Conservation (phyloP, 2,113 vertebrate species). For the Gyps fulvus region DNA sequence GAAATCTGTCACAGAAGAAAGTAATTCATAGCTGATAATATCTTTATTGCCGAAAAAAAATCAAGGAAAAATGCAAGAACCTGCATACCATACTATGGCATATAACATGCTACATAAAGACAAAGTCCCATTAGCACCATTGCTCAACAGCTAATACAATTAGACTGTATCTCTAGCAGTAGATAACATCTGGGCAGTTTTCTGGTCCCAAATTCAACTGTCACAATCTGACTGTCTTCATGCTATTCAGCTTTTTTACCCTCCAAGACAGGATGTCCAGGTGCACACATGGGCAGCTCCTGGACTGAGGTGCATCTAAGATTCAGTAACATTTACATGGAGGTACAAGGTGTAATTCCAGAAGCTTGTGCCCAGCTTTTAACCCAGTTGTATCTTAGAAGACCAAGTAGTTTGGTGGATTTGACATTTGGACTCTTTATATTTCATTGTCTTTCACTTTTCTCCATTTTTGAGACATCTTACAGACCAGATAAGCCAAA, state of each 20-base stretch:
- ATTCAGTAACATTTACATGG: not conserved
- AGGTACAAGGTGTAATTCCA: not conserved
- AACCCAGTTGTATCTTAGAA: not conserved
- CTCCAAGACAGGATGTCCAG: not conserved
- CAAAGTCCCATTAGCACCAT: not conserved
- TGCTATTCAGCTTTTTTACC: not conserved
- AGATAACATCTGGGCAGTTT: not conserved
- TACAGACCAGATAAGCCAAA: conserved; percentile 13
- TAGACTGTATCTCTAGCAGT: not conserved
- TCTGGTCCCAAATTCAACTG: not conserved
- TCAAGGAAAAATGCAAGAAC: not conserved
- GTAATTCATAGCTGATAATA: not conserved
- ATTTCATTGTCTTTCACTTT: not conserved
- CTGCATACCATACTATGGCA: not conserved
- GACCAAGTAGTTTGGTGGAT: not conserved
- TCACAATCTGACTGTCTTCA: not conserved
- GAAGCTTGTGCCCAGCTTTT: not conserved
- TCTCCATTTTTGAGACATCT: not conserved
- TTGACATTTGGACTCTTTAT: not conserved
- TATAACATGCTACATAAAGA: not conserved
- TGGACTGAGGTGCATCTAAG: not conserved
- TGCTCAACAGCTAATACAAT: not conserved
- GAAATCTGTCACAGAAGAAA: not conserved
- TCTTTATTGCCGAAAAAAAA: not conserved
- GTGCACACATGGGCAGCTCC: not conserved